Percentiles rank a stretch among this genome's conserved stretches.
Conservation (phyloP, 2,888 invertebrate genomes). For the Neoaliturus tenellus region DNA sequence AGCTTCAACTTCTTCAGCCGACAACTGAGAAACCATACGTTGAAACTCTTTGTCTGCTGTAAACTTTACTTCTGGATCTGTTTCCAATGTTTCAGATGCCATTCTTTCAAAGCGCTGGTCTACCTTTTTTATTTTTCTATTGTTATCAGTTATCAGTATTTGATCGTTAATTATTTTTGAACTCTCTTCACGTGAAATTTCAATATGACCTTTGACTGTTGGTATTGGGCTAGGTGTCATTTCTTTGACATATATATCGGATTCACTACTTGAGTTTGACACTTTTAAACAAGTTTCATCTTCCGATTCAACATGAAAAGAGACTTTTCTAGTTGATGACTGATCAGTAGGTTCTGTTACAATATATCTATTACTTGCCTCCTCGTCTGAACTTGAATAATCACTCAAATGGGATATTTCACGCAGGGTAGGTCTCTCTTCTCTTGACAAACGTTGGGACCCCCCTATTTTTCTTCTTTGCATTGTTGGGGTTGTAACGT, state of each 20-base stretch:
- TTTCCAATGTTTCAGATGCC: slow-evolving; percentile 73
- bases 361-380: slow-evolving; percentile 67
- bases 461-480: slow-evolving; percentile 70
- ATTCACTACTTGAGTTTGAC: slow-evolving; percentile 49
- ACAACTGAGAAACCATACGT: slow-evolving; percentile 74
- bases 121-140: slow-evolving; percentile 72
- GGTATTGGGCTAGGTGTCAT: slow-evolving; percentile 44
- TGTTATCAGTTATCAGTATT: neutral
- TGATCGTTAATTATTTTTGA: neutral
- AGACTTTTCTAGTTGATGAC: slow-evolving; percentile 69
- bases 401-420: slow-evolving; percentile 70
- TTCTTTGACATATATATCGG: slow-evolving; percentile 45
- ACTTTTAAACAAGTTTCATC: slow-evolving; percentile 63
- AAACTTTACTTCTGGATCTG: slow-evolving; percentile 64
- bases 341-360: slow-evolving; percentile 65
- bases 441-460: slow-evolving; percentile 70
- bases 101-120: slow-evolving; percentile 75
- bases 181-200: neutral
- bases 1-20: slow-evolving; percentile 74
- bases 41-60: slow-evolving; percentile 72
- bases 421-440: slow-evolving; percentile 70
- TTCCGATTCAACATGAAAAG: slow-evolving; percentile 74
- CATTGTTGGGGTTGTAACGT: slow-evolving; percentile 70
- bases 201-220: neutral
- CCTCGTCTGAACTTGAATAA: slow-evolving; percentile 69